Evolutionary conservation across 1,140 invertebrate species (phyloP), one percentile per base, ranked within the genome.

Genomic region (Drosophila prosaltans): DNA sequence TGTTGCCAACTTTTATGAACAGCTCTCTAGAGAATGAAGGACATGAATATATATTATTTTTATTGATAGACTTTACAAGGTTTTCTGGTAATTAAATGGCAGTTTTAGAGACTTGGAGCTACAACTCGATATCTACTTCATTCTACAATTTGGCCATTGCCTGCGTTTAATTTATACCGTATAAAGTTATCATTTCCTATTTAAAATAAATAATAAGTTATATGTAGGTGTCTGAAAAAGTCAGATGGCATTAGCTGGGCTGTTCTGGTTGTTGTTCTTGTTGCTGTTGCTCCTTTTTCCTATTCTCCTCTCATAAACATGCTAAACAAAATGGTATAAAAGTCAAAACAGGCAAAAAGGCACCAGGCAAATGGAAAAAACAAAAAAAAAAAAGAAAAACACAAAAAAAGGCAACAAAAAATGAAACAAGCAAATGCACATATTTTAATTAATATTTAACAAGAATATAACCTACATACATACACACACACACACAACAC

Each of bases 361-460:
- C 45, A 51, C 8, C 40, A 48, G 1, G 9, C 16, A 16, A 16
- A 16, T 16, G 16, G 0, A 16, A 16, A 16, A 16, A 16, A 16
- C 16, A 16, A 16, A 21, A 48, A 1, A 48, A 3, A 9, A 51
- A 26, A 51, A 48, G 2, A 26, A 26, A 26, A 24, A 51, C 9
- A 51, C 24, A 36, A 40, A 55, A 48, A 51, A 24, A 7, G 26
- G 24, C 45, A 51, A 48, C 4, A 51, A 51, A 51, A 48, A 51
- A 51, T 10, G 45, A 26, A 51, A 62, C 60, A 45, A 26, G 11
- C 26, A 61, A 61, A 61, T 41, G 59, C 36, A 62, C 24, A 43
- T 24, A 62, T 81, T 84, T 71, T 83, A 84, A 84, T 84, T 84
- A 83, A 83, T 83, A 83, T 83, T 84, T 84, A 84, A 83, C 81